Evolutionary conservation across 2,113 vertebrate genomes (phyloP).

Genomic region (Leptodactylus fuscus): DNA sequence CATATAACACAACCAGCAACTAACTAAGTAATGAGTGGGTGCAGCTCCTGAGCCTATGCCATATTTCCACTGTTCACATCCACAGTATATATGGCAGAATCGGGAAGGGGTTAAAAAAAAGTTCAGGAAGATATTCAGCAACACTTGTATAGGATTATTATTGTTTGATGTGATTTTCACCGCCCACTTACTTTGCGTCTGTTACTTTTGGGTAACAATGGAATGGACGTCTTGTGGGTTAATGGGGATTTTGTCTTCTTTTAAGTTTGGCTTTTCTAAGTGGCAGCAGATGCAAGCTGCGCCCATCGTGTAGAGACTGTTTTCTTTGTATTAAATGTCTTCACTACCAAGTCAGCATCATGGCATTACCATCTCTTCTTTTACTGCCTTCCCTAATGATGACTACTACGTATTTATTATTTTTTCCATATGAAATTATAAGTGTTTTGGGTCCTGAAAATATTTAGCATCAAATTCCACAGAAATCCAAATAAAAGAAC

Average conservation of each 20-base stretch:
- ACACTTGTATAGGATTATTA: too few relatives aligned
- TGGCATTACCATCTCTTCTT: slow-evolving; percentile 27
- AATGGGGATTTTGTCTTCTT: neutral
- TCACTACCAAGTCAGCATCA: neutral
- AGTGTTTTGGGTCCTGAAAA: slow-evolving; percentile 46
- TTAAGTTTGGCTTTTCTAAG: neutral
- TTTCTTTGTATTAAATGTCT: slow-evolving; percentile 21
- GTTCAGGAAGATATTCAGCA: too few relatives aligned
- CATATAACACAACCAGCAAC: too few relatives aligned
- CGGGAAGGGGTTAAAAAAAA: too few relatives aligned
- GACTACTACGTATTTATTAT: slow-evolving; percentile 30
- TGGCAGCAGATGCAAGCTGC: slow-evolving; percentile 29
- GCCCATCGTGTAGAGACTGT: neutral
- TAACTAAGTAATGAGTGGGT: too few relatives aligned
- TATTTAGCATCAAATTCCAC: slow-evolving; percentile 46
- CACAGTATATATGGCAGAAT: too few relatives aligned
- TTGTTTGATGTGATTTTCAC: too few relatives aligned
- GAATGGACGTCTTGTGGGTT: too few relatives aligned
- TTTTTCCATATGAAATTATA: slow-evolving; percentile 49
- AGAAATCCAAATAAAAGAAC: slow-evolving; percentile 26
- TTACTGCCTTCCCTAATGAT: slow-evolving; percentile 6
- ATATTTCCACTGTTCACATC: too few relatives aligned
- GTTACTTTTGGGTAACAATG: too few relatives aligned
- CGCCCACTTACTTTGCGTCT: too few relatives aligned
- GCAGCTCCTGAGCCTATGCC: too few relatives aligned